Evolutionary conservation across 2,797 vertebrate genomes (phyloP), one percentile per base, ranked within the genome.

Genomic region (Xiphophorus birchmanni): DNA sequence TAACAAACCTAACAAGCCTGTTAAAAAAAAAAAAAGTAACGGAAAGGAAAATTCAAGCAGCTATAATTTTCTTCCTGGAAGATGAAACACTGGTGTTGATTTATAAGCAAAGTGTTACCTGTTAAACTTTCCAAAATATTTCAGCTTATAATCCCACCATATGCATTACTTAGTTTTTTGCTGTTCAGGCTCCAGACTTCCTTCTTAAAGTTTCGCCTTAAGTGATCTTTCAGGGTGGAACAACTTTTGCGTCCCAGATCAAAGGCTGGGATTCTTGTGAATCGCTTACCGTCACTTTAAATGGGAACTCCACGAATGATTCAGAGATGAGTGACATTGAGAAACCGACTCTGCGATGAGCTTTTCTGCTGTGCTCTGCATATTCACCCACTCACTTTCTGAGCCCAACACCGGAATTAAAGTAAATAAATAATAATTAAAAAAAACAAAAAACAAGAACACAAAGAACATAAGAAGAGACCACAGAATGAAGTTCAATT

Each of bases 241-340:
- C 63, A 72, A 1, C 76, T 56, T 23, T 45, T 75, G 72, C 21
- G 60, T 80, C 74, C 29, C 35, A 11, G 32, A 80, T 84, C 75
- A 80, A 78, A 88, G 67, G 58, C 37, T 1, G 13, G n/a, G 29
- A 75, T 82, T 88, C 80, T 90, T 83, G 79, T 84, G 82, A 94
- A 92, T 93, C 91, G 91, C 86, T 92, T 85, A 87, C 87, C 75
- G 90, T 90, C 84, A 87, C 71, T 86, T 87, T 76, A 87, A 73
- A 92, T 82, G 91, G 87, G 90, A 93, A 94, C 91, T 90, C 86
- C 89, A 92, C 85, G 32, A 65, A 89, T 94, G 94, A 95, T 87
- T 96, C 92, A 86, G 75, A 85, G 81, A 91, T 85, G 86, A 91
- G 77, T 87, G 82, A 89, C 88, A 91, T 52, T 82, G 79, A 91